Conservation (phyloP, 2,888 invertebrate species). For the Cosmia trapezina region DNA sequence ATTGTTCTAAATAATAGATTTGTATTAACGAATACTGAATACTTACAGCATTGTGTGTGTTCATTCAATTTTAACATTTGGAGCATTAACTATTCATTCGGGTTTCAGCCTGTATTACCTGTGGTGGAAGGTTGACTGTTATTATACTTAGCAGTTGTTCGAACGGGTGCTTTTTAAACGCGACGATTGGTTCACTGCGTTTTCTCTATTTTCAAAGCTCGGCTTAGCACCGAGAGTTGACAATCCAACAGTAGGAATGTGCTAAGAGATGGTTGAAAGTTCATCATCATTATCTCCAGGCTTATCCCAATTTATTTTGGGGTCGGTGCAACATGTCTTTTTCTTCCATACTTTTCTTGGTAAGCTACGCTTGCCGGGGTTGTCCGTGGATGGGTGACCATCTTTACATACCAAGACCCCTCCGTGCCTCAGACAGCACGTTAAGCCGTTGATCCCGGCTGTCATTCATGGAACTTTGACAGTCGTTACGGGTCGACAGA, state of each 20-base stretch:
- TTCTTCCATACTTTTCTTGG: not conserved
- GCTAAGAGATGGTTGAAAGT: not conserved
- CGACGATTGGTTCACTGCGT: not conserved
- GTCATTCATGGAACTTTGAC: too few species aligned
- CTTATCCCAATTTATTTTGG: too few species aligned
- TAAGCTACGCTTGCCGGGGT: too few species aligned
- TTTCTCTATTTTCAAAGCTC: not conserved
- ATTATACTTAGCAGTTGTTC: not conserved
- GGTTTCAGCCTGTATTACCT: not conserved
- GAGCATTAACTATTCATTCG: conserved; percentile 27
- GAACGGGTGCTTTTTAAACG: not conserved
- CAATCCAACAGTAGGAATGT: not conserved
- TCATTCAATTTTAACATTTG: conserved; percentile 14
- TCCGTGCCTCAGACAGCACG: too few species aligned
- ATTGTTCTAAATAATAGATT: conserved; percentile 27
- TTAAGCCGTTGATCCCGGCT: too few species aligned
- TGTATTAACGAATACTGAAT: conserved; percentile 20
- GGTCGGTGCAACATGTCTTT: too few species aligned
- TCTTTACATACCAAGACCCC: too few species aligned
- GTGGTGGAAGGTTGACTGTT: not conserved
- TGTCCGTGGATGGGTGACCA: too few species aligned
- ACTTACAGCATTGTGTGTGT: not conserved
- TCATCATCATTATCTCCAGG: too few species aligned
- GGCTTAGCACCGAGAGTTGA: too few species aligned
- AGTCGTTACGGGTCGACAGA: too few species aligned